Base-by-base conservation (phyloP, 2,888 invertebrate genomes). In the Eristalis tenax region DNA sequence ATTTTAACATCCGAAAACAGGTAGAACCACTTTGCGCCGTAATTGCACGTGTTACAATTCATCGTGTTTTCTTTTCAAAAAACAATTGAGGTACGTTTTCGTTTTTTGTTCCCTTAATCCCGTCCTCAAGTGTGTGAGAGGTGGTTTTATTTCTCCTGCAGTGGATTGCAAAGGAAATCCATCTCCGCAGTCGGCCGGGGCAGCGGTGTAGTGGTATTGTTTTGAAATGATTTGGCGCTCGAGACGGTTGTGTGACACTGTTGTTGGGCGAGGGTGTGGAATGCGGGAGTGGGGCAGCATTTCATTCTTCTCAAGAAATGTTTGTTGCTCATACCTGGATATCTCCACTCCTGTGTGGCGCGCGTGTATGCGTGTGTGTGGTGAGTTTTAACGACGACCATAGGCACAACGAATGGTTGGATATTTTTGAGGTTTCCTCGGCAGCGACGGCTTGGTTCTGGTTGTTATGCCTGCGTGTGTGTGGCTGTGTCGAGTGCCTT, bases 41-140 rank as follows among this genome's bases (percentile, higher is more conserved):
- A 87, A 87, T 83, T 87, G 87, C 87, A 87, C 83, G 87, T 87
- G 87, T 80, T 83, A 57, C 61, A 83, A 70, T 74, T 38, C 43
- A 13, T 15, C 1, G 22, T 23, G 66, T 18, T 35, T 50, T 22
- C 3, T 64, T 50, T 63, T 32, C 32, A 59, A 22, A 22, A 59
- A 59, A 18, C 38, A 69, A 43, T n/a, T 57, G 75, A 66, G 59
- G 59, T 57, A 66, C 57, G 76, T 59, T 32, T 68, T 65, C n/a
- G n/a, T n/a, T 68, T 68, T 71, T 57, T 76, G 13, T 68, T 32
- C 4, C 57, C 56, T 66, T 56, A 65, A 66, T 56, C 23, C 26
- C 26, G 8, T 18, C 13, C 59, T 59, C 38, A 10, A 38, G 38
- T 13, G 13, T 35, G 8, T 59, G 59, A 59, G 59, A 6, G 23